A percentile compares a stretch with the other conserved stretches of the same genome.
These are phyloP conservation scores for Sus scrofa DNA, from an alignment of 2,113 vertebrate species.

Conservation along the genomic window T2T-Sscrofa CM000821.6:36225501-36226000, in stretches of 20 bases:
- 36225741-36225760: background rate
- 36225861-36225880: background rate
- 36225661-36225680: background rate
- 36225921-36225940: slow-evolving; percentile 59
- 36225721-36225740: slow-evolving; percentile 58
- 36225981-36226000: slow-evolving; percentile 57
- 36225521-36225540: too few species aligned
- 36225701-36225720: too few species aligned
- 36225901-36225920: slow-evolving; percentile 62
- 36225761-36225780: slow-evolving; percentile 32
- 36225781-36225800: slow-evolving; percentile 57
- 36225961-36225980: slow-evolving; percentile 3
- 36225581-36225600: too few species aligned
- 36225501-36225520: too few species aligned
- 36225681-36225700: background rate
- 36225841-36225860: background rate
- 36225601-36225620: too few species aligned
- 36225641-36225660: background rate
- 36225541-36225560: too few species aligned
- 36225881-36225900: slow-evolving; percentile 70
- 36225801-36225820: slow-evolving; percentile 45
- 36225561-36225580: too few species aligned
- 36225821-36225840: too few species aligned
- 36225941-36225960: slow-evolving; percentile 50
- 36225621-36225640: background rate